Conservation (phyloP, 2,888 invertebrate genomes). For the Lydus trimaculatus region DNA sequence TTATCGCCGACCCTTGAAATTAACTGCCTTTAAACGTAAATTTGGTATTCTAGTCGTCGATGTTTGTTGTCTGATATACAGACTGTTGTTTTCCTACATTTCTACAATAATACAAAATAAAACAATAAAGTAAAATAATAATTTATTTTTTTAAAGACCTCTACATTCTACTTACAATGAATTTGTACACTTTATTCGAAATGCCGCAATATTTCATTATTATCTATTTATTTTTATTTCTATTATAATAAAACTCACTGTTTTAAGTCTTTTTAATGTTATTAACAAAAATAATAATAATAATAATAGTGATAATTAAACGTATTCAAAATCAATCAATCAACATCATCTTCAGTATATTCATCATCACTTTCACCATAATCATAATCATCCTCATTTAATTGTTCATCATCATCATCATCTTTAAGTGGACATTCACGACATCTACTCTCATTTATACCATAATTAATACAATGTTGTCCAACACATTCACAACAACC, state of each 20-base stretch:
- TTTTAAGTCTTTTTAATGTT: constrained; percentile 7
- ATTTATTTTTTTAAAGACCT: constrained; percentile 18
- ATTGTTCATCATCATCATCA: constrained; percentile 28
- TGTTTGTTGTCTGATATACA: constrained; percentile 32
- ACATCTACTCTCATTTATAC: constrained; percentile 80
- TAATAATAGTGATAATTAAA: not conserved
- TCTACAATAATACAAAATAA: not conserved
- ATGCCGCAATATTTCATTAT: constrained; percentile 4
- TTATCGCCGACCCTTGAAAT: not conserved
- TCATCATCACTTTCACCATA: constrained; percentile 42
- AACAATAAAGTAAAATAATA: not conserved
- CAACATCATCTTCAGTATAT: constrained; percentile 27
- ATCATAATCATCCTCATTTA: constrained; percentile 41
- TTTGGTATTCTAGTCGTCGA: constrained; percentile 21
- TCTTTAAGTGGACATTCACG: constrained; percentile 41
- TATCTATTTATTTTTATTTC: not conserved
- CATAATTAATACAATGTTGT: constrained; percentile 86
- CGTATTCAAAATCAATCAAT: constrained; percentile 4
- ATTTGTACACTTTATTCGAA: constrained; percentile 13
- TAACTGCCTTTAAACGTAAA: not conserved
- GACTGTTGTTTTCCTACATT: constrained; percentile 13
- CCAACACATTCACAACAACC: constrained; percentile 96
- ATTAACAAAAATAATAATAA: constrained; percentile 1
- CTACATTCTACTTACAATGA: constrained; percentile 14
- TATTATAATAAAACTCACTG: constrained; percentile 6